Conservation (phyloP, 1,140 invertebrate genomes). For the Drosophila lacertosa region DNA sequence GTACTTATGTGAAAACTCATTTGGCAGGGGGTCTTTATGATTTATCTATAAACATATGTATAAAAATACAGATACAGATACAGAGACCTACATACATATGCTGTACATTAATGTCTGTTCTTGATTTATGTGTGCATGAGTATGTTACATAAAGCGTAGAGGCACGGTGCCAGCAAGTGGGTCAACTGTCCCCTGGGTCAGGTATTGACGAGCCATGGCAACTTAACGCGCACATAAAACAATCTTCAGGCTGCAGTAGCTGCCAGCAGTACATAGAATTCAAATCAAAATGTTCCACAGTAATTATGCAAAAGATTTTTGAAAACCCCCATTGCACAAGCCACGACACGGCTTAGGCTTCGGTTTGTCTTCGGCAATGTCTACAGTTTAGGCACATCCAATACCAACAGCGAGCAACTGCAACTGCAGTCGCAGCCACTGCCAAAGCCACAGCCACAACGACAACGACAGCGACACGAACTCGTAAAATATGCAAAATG, state of each 20-base stretch:
- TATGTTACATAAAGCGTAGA: conserved; percentile 20
- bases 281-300: conserved; percentile 66
- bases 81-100: conserved; percentile 19
- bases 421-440: conserved; percentile 24
- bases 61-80: background rate
- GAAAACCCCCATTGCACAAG: conserved; percentile 70
- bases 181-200: conserved; percentile 74
- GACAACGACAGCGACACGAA: conserved; percentile 73
- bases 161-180: conserved; percentile 52
- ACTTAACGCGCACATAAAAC: conserved; percentile 44
- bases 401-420: conserved; percentile 36
- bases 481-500: conserved; percentile 81
- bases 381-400: conserved; percentile 39
- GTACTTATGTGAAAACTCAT: conserved; percentile 71
- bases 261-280: conserved; percentile 62
- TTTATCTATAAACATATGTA: conserved; percentile 24
- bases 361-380: conserved; percentile 17
- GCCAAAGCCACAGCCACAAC: conserved; percentile 11
- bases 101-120: conserved; percentile 63
- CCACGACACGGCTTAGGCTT: conserved; percentile 17
- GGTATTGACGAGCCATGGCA: conserved; percentile 44
- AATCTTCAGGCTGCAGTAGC: conserved; percentile 40
- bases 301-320: conserved; percentile 71
- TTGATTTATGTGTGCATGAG: conserved; percentile 63
- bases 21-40: conserved; percentile 63